Conservation (phyloP, 2,797 vertebrate species). For the Aythya fuligula region DNA sequence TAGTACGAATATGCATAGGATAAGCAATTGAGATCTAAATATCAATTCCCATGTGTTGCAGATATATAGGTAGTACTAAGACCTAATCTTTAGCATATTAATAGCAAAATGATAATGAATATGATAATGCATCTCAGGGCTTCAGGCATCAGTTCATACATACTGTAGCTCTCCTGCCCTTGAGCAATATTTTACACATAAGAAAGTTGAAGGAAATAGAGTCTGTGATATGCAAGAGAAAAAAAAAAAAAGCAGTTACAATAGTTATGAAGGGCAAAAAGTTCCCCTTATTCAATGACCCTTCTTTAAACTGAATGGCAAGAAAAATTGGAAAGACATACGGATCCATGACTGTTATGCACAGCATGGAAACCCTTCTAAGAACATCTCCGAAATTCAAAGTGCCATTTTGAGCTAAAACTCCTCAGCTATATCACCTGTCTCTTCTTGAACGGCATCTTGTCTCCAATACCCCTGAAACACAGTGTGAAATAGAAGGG, state of each 20-base stretch:
- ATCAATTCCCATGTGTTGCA: background rate
- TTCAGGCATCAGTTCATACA: background rate
- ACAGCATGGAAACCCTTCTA: background rate
- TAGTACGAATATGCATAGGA: background rate
- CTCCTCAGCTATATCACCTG: background rate
- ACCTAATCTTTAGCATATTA: background rate
- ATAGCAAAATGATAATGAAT: background rate
- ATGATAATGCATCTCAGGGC: background rate
- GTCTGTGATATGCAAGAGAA: background rate
- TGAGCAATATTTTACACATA: background rate
- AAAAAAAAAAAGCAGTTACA: background rate
- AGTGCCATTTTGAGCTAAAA: background rate
- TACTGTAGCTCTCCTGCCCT: background rate
- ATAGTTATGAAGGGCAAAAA: background rate
- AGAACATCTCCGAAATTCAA: background rate
- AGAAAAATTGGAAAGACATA: background rate
- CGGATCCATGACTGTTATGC: background rate
- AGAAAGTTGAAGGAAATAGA: background rate
- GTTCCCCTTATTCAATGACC: background rate
- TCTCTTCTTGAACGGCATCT: background rate
- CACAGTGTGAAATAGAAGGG: background rate
- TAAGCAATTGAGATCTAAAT: background rate
- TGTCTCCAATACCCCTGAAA: rapidly evolving
- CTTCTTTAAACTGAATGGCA: background rate
- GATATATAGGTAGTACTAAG: background rate